A percentile compares a stretch with the other conserved stretches of the same genome.
Conservation (phyloP, 2,888 invertebrate genomes). For the Endotricha flammealis region DNA sequence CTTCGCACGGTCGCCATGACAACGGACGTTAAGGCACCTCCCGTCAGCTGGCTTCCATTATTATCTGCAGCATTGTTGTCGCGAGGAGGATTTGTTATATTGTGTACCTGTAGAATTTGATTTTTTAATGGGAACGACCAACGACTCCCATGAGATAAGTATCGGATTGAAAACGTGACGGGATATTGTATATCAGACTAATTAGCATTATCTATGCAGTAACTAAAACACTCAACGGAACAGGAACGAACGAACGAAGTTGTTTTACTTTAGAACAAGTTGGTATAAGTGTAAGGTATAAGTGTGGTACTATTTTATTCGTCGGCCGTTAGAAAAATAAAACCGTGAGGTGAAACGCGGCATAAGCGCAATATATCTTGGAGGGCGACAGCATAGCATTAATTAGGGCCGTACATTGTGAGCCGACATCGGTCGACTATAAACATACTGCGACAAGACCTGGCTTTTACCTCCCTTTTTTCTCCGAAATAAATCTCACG, state of each 20-base stretch:
- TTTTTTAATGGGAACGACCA: constrained; percentile 46
- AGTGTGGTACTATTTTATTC: constrained; percentile 11
- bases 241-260: not conserved
- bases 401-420: constrained; percentile 67
- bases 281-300: too few species aligned
- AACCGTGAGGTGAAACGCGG: constrained; percentile 40
- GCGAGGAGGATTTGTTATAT: constrained; percentile 47
- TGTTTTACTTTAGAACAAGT: not conserved
- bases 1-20: constrained; percentile 69
- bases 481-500: constrained; percentile 74
- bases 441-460: constrained; percentile 67
- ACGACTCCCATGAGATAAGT: constrained; percentile 52
- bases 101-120: constrained; percentile 54
- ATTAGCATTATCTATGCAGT: constrained; percentile 44
- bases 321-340: constrained; percentile 34
- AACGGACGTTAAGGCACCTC: constrained; percentile 70
- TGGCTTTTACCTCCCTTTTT: constrained; percentile 65
- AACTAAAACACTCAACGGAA: not conserved
- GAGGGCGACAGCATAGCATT: constrained; percentile 54
- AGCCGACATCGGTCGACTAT: constrained; percentile 56
- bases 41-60: constrained; percentile 77
- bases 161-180: constrained; percentile 41
- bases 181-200: constrained; percentile 39
- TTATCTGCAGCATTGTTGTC: constrained; percentile 58
- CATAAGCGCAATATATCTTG: constrained; percentile 48